Base-by-base conservation (phyloP, 2,797 vertebrate species). In the Pyrocephalus nanus region DNA sequence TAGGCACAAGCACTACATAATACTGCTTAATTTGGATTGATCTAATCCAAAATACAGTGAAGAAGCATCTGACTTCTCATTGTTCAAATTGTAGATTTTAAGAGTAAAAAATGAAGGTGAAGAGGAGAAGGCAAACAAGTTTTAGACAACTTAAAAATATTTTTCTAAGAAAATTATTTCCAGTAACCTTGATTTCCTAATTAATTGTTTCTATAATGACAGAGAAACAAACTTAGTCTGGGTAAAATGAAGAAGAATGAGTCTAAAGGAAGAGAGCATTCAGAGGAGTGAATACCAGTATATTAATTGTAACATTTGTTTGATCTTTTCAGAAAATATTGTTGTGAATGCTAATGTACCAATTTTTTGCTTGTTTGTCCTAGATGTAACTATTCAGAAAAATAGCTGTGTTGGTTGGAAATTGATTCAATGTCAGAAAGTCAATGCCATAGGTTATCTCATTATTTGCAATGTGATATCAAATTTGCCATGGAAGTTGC, bases 211-310 rank as follows among this genome's bases (percentile, higher is more conserved):
- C 11, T 85, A 78, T 88, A 90, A 94, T 87, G 92, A 54, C 90
- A 74, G n/a, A 76, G 73, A 88, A 80, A 78, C 66, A 90, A 87
- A 58, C 60, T 64, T 80, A 58, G 34, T 82, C 55, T 67, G 54
- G n/a, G 45, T 70, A 88, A 69, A 80, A 92, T 77, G 74, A 90
- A 96, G 75, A 96, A 72, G 26, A 94, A 86, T 70, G 43, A 96
- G 32, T 80, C 67, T 66, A 76, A 89, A 92, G 61, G 88, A 90
- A 93, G 72, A 57, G 71, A 87, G 12, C 2, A 6, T 70, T 54
- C 53, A 73, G 36, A 69, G 30, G 42, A 65, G 10, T 58, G 81
- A 95, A 47, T 58, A 69, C 43, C 51, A n/a, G 42, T 15, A 2
- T 45, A 26, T 50, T 64, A 77, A 86, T 65, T 61, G 38, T 50